phyloP scores from a whole-genome alignment of 2,797 vertebrate genomes.

The Takifugu ocellatus region DNA sequence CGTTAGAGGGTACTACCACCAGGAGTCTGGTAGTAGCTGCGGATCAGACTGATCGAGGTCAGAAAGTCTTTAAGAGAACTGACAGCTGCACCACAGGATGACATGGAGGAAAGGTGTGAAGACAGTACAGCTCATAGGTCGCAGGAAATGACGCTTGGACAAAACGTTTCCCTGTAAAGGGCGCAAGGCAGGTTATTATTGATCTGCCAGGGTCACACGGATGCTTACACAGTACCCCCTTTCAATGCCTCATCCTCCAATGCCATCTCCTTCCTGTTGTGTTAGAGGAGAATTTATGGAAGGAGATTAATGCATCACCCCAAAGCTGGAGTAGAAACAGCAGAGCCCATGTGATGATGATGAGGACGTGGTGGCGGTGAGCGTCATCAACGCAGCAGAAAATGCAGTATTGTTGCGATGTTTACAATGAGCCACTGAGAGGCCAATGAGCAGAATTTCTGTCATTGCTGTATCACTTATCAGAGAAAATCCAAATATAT shows the following conservation, averaged over 20 bases:
- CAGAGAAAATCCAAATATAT: conserved; percentile 9
- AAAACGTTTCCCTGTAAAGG: too few relatives aligned
- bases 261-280: conserved; percentile 14
- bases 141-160: too few relatives aligned
- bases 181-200: conserved; percentile 41
- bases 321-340: conserved; percentile 46
- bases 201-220: conserved; percentile 37
- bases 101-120: conserved; percentile 24
- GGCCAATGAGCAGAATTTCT: conserved; percentile 21
- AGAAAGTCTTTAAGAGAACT: conserved; percentile 39
- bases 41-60: conserved; percentile 35
- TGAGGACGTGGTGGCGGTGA: conserved; percentile 24
- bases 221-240: conserved; percentile 8
- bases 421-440: conserved; percentile 34
- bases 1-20: conserved; percentile 18
- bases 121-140: too few relatives aligned
- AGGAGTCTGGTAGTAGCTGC: conserved; percentile 34
- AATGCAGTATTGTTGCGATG: conserved; percentile 12
- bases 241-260: not conserved
- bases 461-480: conserved; percentile 32
- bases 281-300: conserved; percentile 21
- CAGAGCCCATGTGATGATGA: conserved; percentile 28
- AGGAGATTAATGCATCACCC: conserved; percentile 40
- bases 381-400: conserved; percentile 9
- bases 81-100: conserved; percentile 27